Evolutionary conservation across 2,888 invertebrate genomes (phyloP).

Genomic region (Sturmia bella): DNA sequence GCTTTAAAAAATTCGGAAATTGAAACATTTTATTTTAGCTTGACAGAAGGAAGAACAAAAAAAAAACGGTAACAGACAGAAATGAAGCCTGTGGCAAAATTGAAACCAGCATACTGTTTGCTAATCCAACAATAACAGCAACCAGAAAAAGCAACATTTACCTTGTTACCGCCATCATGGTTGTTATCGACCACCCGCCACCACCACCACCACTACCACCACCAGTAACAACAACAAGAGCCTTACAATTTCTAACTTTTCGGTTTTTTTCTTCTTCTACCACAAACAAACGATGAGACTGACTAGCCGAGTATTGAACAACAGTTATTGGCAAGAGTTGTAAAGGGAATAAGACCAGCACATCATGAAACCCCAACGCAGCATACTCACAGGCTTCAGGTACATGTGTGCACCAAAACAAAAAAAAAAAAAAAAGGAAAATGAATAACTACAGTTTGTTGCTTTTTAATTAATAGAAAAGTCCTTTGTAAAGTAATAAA

Average conservation of each 20-base stretch:
- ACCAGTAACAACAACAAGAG: conserved; percentile 31
- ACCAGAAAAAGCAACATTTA: conserved; percentile 11
- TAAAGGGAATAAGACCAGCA: conserved; percentile 7
- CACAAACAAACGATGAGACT: conserved; percentile 30
- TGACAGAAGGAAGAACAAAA: too few relatives aligned
- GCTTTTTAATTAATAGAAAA: conserved; percentile 81
- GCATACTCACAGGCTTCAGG: not conserved
- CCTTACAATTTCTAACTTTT: conserved; percentile 38
- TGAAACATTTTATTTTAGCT: too few relatives aligned
- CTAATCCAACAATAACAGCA: conserved; percentile 36
- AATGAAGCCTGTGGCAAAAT: conserved; percentile 36
- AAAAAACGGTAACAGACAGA: not conserved
- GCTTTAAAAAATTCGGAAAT: too few relatives aligned
- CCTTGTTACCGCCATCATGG: conserved; percentile 30
- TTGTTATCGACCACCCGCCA: conserved; percentile 12
- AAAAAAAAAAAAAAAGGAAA: conserved; percentile 2
- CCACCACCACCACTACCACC: too few relatives aligned
- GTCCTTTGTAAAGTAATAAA: conserved; percentile 81
- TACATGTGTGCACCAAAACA: conserved; percentile 21
- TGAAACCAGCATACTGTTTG: conserved; percentile 45
- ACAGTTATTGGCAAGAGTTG: conserved; percentile 3
- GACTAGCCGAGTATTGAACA: conserved; percentile 35
- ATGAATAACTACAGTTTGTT: conserved; percentile 74
- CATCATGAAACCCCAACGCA: conserved; percentile 13
- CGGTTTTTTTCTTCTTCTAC: conserved; percentile 3